Percentiles rank a stretch among this genome's conserved stretches.
Conservation (phyloP, 2,113 vertebrate species). For the Pipra filicauda region DNA sequence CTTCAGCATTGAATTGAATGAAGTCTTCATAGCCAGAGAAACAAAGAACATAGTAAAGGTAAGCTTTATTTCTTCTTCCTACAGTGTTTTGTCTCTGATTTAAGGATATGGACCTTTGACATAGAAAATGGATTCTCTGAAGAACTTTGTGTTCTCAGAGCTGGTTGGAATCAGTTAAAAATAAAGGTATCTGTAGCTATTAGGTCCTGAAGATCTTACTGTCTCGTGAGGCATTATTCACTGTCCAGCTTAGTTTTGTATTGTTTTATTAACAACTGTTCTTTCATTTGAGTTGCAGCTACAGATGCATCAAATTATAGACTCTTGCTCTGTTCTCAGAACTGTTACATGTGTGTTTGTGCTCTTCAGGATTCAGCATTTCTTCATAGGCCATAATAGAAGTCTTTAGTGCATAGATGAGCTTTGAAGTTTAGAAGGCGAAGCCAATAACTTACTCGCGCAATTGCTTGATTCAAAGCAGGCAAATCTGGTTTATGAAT, state of each 20-base stretch:
- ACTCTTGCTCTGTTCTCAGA: background rate
- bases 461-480: slow-evolving; percentile 1
- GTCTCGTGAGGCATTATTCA: background rate
- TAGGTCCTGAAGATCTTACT: background rate
- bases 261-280: background rate
- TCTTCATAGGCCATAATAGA: background rate
- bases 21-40: slow-evolving; percentile 80
- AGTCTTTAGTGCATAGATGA: background rate
- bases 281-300: slow-evolving; percentile 8
- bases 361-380: background rate
- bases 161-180: background rate
- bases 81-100: background rate
- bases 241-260: background rate
- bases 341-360: background rate
- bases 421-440: background rate
- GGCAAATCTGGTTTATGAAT: background rate
- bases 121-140: background rate
- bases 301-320: slow-evolving; percentile 25
- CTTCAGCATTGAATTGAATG: slow-evolving; percentile 76
- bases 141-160: background rate
- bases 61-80: background rate
- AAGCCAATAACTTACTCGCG: background rate
- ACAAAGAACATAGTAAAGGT: slow-evolving; percentile 83
- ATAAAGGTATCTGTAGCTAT: background rate
- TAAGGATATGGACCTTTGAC: background rate